Evolutionary conservation across 2,797 vertebrate species (phyloP), one percentile per base, ranked within the genome.

Genomic region (Malacoctenus gilli): DNA sequence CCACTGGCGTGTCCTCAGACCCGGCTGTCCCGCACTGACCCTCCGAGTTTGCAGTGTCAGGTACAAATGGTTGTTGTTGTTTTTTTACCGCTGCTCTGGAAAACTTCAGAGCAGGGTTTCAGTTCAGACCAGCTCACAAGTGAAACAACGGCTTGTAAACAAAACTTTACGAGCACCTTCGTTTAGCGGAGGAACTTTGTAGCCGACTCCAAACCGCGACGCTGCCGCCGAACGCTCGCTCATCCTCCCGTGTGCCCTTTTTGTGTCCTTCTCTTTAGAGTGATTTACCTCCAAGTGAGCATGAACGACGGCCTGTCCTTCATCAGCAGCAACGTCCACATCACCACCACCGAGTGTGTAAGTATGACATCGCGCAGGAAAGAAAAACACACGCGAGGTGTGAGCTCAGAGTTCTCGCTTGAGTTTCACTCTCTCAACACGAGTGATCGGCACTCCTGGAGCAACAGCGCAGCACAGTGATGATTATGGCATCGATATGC

Each of bases 241-340:
- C 14, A 10, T 21, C 18, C 23, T 59, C 8, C 13, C 30, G 2
- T n/a, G 2, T 56, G 1, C 25, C 5, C 25, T 68, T n/a, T 67
- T 16, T 58, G 0, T 82, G 23, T 60, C 63, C 67, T 85, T 89
- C 55, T 55, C 89, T 90, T 81, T 77, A 98, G 95, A 90, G 90
- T 93, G 72, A 90, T 98, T 74, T 94, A 92, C 70, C 87, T 96
- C 25, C 94, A 97, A 86, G 93, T 96, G 77, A 98, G 95, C 91
- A 95, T 98, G 93, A 95, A 96, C 36, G 93, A 92, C 0, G 96
- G 95, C n/a, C 77, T 93, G 72, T 94, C 90, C 0, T 97, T 96
- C 88, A 93, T 98, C 87, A 95, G 92, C 85, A 95, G 93, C 81
- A 92, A 93, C 14, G 91, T 95, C 48, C 93, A 90, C 89, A 93